Conservation (phyloP, 2,888 invertebrate species). For the Nemurella pictetii region DNA sequence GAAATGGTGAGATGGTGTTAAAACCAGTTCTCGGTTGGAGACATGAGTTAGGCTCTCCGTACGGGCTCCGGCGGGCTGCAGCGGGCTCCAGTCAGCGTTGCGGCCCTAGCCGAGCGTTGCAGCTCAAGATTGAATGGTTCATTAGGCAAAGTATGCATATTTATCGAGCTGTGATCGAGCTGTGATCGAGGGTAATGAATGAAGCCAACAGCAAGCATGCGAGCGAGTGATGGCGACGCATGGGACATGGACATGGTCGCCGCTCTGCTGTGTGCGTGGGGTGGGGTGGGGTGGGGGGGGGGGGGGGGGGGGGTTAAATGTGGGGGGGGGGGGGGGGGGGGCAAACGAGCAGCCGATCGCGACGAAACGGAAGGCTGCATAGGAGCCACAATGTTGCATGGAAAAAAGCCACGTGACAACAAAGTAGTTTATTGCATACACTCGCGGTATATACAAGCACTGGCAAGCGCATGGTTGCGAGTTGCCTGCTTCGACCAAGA, state of each 20-base stretch:
- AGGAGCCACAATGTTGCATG: not conserved
- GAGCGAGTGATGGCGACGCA: not conserved
- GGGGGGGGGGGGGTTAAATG: not conserved
- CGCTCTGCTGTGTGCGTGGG: no score
- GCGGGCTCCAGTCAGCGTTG: no score
- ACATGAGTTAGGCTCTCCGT: not conserved
- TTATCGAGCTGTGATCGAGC: not conserved
- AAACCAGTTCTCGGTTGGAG: not conserved
- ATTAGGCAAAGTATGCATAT: not conserved
- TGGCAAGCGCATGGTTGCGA: not conserved
- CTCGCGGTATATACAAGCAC: no score
- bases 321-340: not conserved
- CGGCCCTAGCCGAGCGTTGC: no score
- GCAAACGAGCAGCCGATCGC: not conserved
- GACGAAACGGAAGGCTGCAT: not conserved
- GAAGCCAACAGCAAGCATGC: not conserved
- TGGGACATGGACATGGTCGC: not conserved
- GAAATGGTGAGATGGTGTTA: constrained; percentile 19
- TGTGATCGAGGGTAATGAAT: not conserved
- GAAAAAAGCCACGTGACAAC: not conserved
- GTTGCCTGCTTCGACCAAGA: not conserved
- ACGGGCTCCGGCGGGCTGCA: no score
- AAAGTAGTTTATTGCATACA: not conserved
- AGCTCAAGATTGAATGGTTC: not conserved
- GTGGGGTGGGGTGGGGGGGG: no score